phyloP scores from a whole-genome alignment of 2,113 vertebrate species.

The Elephantulus edwardii region DNA sequence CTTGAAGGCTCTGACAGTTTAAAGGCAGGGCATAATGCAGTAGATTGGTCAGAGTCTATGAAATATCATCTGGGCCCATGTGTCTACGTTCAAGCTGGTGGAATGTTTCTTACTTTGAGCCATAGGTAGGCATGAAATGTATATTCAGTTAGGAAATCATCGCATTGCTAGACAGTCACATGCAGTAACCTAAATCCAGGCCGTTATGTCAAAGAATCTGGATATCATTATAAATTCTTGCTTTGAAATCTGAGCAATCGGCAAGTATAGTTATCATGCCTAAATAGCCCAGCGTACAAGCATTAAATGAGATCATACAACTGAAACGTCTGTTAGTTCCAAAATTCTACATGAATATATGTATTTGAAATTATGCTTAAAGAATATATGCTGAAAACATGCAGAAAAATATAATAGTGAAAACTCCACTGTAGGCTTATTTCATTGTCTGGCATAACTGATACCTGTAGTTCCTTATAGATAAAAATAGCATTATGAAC shows the following conservation, averaged over 20 bases:
- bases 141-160: background rate
- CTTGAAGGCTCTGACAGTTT: background rate
- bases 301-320: background rate
- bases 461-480: background rate
- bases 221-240: background rate
- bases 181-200: background rate
- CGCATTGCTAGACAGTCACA: background rate
- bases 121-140: background rate
- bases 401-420: constrained; percentile 8
- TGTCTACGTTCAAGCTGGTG: background rate
- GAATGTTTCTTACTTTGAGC: background rate
- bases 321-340: constrained; percentile 5
- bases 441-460: background rate
- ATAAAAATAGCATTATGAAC: background rate
- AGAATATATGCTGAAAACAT: background rate
- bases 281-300: background rate
- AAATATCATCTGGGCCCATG: background rate
- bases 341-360: background rate
- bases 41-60: background rate
- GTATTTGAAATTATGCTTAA: background rate
- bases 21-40: background rate
- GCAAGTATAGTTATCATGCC: background rate
- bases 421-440: background rate
- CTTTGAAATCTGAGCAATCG: background rate
- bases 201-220: background rate